These are phyloP conservation scores for Siniperca knerii DNA, from an alignment of 2,113 vertebrate species.

Conservation along the genomic window DNA sequence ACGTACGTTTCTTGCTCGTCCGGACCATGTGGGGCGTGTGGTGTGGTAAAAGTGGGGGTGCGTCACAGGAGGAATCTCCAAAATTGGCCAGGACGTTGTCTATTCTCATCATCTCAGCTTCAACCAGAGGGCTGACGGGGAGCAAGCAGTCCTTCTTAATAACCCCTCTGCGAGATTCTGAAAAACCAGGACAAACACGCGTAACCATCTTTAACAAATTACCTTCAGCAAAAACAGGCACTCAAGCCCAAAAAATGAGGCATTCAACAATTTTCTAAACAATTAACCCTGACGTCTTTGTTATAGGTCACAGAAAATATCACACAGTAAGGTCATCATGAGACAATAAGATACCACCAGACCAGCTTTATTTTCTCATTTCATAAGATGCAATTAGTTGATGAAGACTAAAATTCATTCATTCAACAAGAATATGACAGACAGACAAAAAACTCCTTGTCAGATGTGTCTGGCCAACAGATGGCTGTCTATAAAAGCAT, in stretches of 20 bases:
- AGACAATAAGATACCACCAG: too few relatives aligned
- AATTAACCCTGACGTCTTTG: neutral
- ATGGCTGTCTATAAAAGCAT: conserved; percentile 1
- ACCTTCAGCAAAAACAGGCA: neutral
- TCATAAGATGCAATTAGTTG: neutral
- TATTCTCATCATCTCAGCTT: conserved; percentile 77
- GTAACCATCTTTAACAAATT: neutral
- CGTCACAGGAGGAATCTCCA: conserved; percentile 53
- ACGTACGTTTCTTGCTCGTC: conserved; percentile 66
- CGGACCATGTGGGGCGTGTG: conserved; percentile 49
- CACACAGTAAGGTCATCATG: neutral
- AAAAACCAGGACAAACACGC: neutral
- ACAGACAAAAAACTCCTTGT: neutral
- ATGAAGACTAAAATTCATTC: neutral
- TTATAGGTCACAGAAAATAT: neutral
- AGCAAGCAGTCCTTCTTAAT: conserved; percentile 33
- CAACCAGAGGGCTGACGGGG: conserved; percentile 68
- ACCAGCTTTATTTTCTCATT: neutral
- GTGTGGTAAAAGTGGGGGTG: conserved; percentile 23
- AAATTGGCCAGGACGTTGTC: conserved; percentile 68
- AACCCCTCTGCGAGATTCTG: conserved; percentile 34
- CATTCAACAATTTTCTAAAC: neutral
- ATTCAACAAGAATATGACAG: neutral
- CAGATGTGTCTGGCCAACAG: neutral
- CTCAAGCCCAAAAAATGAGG: neutral